Base-by-base conservation (phyloP, 2,113 vertebrate species). In the Damaliscus lunatus region DNA sequence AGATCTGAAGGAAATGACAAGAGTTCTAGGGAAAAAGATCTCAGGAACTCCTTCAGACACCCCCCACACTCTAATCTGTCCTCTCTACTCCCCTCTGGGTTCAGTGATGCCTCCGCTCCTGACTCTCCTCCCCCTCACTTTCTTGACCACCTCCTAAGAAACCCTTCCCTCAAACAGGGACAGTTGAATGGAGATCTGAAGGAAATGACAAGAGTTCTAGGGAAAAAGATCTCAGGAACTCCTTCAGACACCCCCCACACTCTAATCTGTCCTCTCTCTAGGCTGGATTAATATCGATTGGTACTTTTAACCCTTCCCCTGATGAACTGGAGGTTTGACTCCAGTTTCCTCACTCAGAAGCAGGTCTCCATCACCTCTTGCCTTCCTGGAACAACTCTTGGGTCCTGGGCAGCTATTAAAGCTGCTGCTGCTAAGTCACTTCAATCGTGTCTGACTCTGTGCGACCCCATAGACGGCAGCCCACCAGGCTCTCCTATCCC, bases 61-160 rank as follows among this genome's bases (percentile, higher is more conserved):
- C 46, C 17, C 1, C 16, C 4, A 3, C 14, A 6, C 31, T 83
- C 52, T 3, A 14, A 5, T 53, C n/a, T n/a, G n/a, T n/a, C n/a
- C n/a, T n/a, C n/a, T n/a, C n/a, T n/a, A n/a, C 71, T 77, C 71
- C 12, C 3, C 27, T 1, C 71, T 64, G 31, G 23, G 36, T 81
- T 83, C 82, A 48, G n/a, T n/a, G 55, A 46, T 4, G 9, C 29
- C 62, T 59, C n/a, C 12, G 67, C 29, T 29, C 80, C 36, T 13
- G 36, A 33, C 16, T 80, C 16, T 86, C 60, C 40, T 89, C 36
- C 43, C 25, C 11, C 21, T 60, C 48, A 83, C 14, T 29, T 86
- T 36, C 78, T 43, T 64, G n/a, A 71, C 50, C 86, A 21, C 12
- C 90, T 92, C 64, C 74, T 52, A 31, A 77, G 74, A 92, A 95